These are phyloP conservation scores for Drosophila quasianomalipes DNA, from an alignment of 2,888 invertebrate genomes.

Conservation along the genomic window DNA sequence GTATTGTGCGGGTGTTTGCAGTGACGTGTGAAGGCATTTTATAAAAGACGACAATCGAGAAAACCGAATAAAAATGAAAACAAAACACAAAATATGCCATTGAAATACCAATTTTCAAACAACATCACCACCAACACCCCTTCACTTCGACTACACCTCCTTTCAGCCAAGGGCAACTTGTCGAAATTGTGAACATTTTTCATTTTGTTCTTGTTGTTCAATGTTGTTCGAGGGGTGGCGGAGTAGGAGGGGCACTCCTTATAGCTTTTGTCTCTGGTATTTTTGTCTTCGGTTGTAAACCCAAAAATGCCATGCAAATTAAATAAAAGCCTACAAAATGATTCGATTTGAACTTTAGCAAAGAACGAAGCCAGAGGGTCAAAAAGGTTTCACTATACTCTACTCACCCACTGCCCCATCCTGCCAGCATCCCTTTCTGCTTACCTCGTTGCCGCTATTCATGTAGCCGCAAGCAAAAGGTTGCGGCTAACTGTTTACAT, in stretches of 20 bases:
- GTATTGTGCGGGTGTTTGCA: slow-evolving; percentile 2
- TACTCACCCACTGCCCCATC: background rate
- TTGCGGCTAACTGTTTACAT: slow-evolving; percentile 38
- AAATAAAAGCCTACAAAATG: slow-evolving; percentile 74
- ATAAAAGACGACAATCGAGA: background rate
- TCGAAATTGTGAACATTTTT: slow-evolving; percentile 37
- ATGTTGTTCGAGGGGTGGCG: background rate
- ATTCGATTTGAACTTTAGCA: slow-evolving; percentile 60
- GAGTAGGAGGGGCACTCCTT: background rate
- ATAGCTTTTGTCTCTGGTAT: slow-evolving; percentile 46
- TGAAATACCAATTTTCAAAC: slow-evolving; percentile 27
- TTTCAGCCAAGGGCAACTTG: slow-evolving; percentile 19
- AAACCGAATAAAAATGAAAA: slow-evolving; percentile 15
- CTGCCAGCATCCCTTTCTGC: background rate
- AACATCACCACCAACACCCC: background rate
- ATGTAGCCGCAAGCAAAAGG: slow-evolving; percentile 40
- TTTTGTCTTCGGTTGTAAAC: slow-evolving; percentile 26
- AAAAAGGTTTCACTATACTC: slow-evolving; percentile 7
- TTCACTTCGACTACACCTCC: background rate
- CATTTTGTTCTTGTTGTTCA: slow-evolving; percentile 4
- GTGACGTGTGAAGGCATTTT: slow-evolving; percentile 8
- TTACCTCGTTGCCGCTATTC: background rate
- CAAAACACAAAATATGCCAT: slow-evolving; percentile 39
- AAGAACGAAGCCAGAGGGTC: slow-evolving; percentile 6
- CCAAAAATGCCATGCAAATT: slow-evolving; percentile 69